Percentiles rank a stretch among this genome's conserved stretches.
These are phyloP conservation scores for Columba janthina DNA, from an alignment of 2,113 vertebrate species.

Conservation along the genomic window DNA sequence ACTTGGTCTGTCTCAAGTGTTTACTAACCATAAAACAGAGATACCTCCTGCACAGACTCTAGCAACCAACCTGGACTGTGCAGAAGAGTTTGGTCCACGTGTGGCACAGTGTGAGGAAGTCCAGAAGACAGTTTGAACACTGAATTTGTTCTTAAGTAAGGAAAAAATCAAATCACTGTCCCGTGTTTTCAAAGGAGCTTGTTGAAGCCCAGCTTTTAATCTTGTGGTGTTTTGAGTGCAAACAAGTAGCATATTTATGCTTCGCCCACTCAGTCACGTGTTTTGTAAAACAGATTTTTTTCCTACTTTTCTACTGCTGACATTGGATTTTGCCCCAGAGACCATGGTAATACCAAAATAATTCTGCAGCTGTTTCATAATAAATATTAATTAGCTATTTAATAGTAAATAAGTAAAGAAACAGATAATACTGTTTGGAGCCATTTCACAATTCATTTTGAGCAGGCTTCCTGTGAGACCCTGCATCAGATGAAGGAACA, in stretches of 20 bases:
- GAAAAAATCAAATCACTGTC: not conserved
- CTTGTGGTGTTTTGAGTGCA: slow-evolving; percentile 1
- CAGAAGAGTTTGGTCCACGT: not conserved
- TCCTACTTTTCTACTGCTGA: not conserved
- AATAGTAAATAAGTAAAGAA: not conserved
- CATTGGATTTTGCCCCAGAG: not conserved
- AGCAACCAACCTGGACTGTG: not conserved
- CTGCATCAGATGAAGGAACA: not conserved
- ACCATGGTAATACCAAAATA: not conserved
- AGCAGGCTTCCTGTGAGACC: not conserved
- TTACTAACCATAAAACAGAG: not conserved
- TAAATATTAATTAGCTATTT: not conserved
- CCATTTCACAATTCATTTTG: not conserved
- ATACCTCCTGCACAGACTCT: not conserved
- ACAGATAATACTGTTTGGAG: not conserved
- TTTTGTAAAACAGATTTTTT: not conserved
- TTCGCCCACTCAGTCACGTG: not conserved
- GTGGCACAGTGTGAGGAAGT: not conserved
- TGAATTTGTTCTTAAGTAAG: not conserved
- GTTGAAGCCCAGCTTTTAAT: slow-evolving; percentile 15
- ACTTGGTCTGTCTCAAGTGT: not conserved
- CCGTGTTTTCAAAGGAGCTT: not conserved
- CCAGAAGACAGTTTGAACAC: not conserved
- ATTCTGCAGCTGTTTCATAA: not conserved
- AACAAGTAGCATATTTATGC: not conserved